These are phyloP conservation scores for Melanotaenia parkinsoni DNA, from an alignment of 2,797 vertebrate species.

Conservation along the genomic window DNA sequence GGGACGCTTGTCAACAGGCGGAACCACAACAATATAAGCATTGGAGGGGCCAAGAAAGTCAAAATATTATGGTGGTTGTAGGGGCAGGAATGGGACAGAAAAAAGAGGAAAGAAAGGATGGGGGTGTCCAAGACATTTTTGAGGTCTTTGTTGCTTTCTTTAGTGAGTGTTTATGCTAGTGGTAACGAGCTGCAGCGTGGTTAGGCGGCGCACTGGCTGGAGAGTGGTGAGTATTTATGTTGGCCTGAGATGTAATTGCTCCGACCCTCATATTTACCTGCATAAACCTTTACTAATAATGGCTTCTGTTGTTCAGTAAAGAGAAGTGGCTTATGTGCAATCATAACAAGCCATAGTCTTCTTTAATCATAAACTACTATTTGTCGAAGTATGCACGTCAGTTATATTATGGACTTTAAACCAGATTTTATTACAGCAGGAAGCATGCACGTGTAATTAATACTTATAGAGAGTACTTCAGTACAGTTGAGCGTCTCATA, in stretches of 20 bases:
- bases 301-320: constrained; percentile 3
- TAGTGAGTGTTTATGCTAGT: constrained; percentile 66
- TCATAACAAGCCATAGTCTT: neutral
- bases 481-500: neutral
- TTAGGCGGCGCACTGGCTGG: constrained; percentile 25
- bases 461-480: neutral
- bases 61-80: constrained; percentile 43
- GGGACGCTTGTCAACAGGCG: constrained; percentile 37
- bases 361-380: neutral
- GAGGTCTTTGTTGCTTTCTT: constrained; percentile 63
- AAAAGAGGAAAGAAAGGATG: constrained; percentile 13
- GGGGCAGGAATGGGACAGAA: constrained; percentile 20
- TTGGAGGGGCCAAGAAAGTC: constrained; percentile 54
- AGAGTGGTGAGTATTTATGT: constrained; percentile 65
- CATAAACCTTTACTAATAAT: neutral
- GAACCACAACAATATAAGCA: constrained; percentile 56
- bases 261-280: constrained; percentile 17
- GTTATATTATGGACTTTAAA: neutral
- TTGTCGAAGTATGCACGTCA: neutral
- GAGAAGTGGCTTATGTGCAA: neutral
- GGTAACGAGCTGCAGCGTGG: constrained; percentile 51
- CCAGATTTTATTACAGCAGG: neutral
- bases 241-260: constrained; percentile 49
- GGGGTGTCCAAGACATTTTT: constrained; percentile 53
- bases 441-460: neutral